A percentile compares a stretch with the other conserved stretches of the same genome.
Evolutionary conservation across 2,888 invertebrate genomes (phyloP).

Genomic region (Xestia rhomboidea): DNA sequence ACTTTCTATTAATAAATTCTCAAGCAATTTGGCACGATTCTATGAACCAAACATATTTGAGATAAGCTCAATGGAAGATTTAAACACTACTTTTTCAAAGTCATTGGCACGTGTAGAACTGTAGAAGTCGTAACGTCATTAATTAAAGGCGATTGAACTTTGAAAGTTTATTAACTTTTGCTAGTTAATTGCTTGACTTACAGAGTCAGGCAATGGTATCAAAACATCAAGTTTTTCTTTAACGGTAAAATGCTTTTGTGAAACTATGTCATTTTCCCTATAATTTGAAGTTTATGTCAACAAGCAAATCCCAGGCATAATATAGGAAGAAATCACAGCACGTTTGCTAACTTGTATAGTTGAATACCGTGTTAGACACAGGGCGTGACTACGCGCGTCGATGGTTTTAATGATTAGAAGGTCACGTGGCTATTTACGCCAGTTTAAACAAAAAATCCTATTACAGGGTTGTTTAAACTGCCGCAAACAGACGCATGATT

Average conservation of each 20-base stretch:
- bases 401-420: too few species aligned
- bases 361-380: too few species aligned
- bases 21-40: constrained; percentile 61
- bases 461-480: neutral
- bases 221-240: neutral
- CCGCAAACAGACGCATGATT: neutral
- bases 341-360: neutral
- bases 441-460: too few species aligned
- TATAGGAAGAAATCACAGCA: neutral
- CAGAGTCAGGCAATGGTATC: neutral
- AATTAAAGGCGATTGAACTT: constrained; percentile 24
- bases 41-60: constrained; percentile 54
- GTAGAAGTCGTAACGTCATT: constrained; percentile 22
- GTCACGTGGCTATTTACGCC: too few species aligned
- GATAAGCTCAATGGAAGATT: constrained; percentile 37
- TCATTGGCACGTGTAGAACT: constrained; percentile 32
- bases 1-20: constrained; percentile 51
- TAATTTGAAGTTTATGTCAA: neutral
- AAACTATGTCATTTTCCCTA: neutral
- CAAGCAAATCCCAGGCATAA: neutral
- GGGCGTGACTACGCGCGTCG: too few species aligned
- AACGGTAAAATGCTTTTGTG: neutral
- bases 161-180: neutral
- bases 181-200: neutral
- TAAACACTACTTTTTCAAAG: constrained; percentile 28